These are phyloP conservation scores for Campoletis raptor DNA, from an alignment of 2,888 invertebrate species.

Conservation along the genomic window DNA sequence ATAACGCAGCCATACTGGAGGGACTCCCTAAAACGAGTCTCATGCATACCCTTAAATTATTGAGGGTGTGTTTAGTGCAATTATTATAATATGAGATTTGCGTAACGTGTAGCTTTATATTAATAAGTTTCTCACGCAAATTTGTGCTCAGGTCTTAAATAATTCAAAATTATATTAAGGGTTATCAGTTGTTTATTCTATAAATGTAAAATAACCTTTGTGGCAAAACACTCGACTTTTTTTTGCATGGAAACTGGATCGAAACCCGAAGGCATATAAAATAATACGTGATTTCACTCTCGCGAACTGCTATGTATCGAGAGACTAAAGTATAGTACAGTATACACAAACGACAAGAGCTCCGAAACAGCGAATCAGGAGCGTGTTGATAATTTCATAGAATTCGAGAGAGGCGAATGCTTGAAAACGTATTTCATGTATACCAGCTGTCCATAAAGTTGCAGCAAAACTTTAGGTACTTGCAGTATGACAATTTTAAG, in stretches of 20 bases:
- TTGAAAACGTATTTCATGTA: background rate
- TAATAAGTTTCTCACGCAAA: background rate
- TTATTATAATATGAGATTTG: background rate
- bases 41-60: background rate
- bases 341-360: background rate
- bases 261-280: slow-evolving; percentile 15
- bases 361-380: slow-evolving; percentile 45
- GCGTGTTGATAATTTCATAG: slow-evolving; percentile 57
- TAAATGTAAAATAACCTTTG: background rate
- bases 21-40: background rate
- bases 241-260: slow-evolving; percentile 6
- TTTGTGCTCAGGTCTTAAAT: background rate
- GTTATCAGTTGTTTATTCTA: background rate
- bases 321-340: background rate
- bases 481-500: background rate
- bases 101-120: background rate
- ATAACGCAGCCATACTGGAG: background rate
- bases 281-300: slow-evolving; percentile 32
- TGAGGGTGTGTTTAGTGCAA: background rate
- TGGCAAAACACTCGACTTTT: background rate
- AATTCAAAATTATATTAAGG: no score
- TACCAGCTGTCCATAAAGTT: background rate
- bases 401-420: slow-evolving; percentile 24
- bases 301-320: slow-evolving; percentile 1
- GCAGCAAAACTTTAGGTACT: no score